Evolutionary conservation across 2,113 vertebrate species (phyloP).

Genomic region (Gavia stellata): DNA sequence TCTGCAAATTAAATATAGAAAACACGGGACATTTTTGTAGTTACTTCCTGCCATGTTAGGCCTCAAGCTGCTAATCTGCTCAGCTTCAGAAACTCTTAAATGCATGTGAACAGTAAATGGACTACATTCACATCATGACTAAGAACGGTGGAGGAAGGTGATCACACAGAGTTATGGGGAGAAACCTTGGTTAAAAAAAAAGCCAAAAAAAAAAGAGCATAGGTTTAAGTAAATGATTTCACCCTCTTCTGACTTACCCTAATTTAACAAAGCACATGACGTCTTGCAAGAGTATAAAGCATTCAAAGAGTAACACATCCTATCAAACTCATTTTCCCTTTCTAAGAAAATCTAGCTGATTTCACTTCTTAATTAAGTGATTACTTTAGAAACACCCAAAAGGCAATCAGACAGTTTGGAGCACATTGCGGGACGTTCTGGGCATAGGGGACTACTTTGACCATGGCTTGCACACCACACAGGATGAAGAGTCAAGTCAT

Average conservation of each 20-base stretch:
- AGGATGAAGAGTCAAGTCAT: not conserved
- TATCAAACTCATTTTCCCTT: not conserved
- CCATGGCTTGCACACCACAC: not conserved
- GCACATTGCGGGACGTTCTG: not conserved
- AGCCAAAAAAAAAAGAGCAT: not conserved
- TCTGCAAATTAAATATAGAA: not conserved
- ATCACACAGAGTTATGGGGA: not conserved
- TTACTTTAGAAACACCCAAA: not conserved
- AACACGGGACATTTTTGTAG: not conserved
- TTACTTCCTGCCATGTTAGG: not conserved
- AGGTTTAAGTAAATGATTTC: not conserved
- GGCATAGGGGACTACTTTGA: not conserved
- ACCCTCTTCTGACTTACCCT: not conserved
- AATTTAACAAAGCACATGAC: not conserved
- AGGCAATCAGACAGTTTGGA: not conserved
- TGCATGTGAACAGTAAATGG: not conserved
- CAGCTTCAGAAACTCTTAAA: not conserved
- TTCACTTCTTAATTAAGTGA: not conserved
- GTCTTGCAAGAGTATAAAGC: not conserved
- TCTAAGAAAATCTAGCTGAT: not conserved
- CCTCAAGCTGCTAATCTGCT: not conserved
- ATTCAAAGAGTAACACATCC: not conserved
- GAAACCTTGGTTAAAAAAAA: not conserved
- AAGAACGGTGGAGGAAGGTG: not conserved
- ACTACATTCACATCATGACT: not conserved